Conservation (phyloP, 2,888 invertebrate genomes). For the Drosophila testacea region DNA sequence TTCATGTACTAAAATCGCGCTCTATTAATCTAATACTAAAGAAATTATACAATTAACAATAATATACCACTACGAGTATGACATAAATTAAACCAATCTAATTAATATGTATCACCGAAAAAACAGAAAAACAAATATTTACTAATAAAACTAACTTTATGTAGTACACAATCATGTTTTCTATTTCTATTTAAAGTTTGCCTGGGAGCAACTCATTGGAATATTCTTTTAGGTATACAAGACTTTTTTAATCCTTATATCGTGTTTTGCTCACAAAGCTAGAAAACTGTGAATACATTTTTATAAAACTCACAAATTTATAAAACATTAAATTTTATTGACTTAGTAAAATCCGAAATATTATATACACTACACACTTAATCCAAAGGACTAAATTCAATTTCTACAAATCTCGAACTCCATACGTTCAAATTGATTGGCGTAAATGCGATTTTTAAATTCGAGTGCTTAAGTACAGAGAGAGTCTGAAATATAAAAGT, state of each 20-base stretch:
- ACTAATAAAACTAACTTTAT: slow-evolving; percentile 84
- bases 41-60: slow-evolving; percentile 57
- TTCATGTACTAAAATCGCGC: slow-evolving; percentile 44
- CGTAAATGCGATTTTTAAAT: slow-evolving; percentile 35
- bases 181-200: background rate
- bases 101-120: slow-evolving; percentile 55
- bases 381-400: slow-evolving; percentile 31
- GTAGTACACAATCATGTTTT: slow-evolving; percentile 72
- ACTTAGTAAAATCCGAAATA: too few relatives aligned
- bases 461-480: slow-evolving; percentile 29
- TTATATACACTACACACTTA: background rate
- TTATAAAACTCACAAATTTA: too few relatives aligned
- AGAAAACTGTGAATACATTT: too few relatives aligned
- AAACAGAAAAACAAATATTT: slow-evolving; percentile 63
- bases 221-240: too few relatives aligned
- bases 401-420: slow-evolving; percentile 45
- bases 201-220: background rate
- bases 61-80: slow-evolving; percentile 50
- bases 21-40: slow-evolving; percentile 49
- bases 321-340: too few relatives aligned
- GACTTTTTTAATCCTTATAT: too few relatives aligned
- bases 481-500: slow-evolving; percentile 21
- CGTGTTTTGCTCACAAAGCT: too few relatives aligned
- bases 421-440: slow-evolving; percentile 30
- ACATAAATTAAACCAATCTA: slow-evolving; percentile 67